A percentile compares a stretch with the other conserved stretches of the same genome.
Evolutionary conservation across 2,888 invertebrate genomes (phyloP).

Genomic region (Xanthorhoe designata): DNA sequence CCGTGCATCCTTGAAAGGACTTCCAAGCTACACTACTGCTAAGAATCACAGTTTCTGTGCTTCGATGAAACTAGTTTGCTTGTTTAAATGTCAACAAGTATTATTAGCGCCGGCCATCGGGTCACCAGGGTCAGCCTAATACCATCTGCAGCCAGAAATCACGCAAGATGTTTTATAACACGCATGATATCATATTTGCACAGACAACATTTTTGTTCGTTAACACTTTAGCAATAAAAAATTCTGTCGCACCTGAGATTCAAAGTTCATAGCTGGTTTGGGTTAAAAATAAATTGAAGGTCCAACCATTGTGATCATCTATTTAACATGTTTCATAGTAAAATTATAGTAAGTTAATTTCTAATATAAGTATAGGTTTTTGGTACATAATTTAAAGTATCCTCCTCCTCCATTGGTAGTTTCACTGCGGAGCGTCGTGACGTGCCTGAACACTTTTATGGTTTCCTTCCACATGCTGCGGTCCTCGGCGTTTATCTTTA

Average conservation of each 20-base stretch:
- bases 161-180: slow-evolving; percentile 38
- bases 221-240: slow-evolving; percentile 13
- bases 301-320: background rate
- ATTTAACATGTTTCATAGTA: too few relatives aligned
- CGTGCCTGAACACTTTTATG: too few relatives aligned
- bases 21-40: slow-evolving; percentile 19
- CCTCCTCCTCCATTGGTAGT: too few relatives aligned
- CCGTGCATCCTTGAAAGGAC: slow-evolving; percentile 1
- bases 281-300: background rate
- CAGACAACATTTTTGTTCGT: slow-evolving; percentile 15
- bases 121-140: slow-evolving; percentile 64
- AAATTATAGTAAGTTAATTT: too few relatives aligned
- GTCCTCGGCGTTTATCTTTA: too few relatives aligned
- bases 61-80: slow-evolving; percentile 71
- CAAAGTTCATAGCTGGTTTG: background rate
- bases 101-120: slow-evolving; percentile 67
- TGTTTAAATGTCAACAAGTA: slow-evolving; percentile 77
- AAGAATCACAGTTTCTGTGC: slow-evolving; percentile 25
- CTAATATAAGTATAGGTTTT: too few relatives aligned
- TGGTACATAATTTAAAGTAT: too few relatives aligned
- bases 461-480: too few relatives aligned
- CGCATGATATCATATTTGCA: slow-evolving; percentile 26
- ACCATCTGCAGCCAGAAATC: slow-evolving; percentile 44
- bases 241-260: background rate
- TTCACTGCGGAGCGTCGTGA: too few relatives aligned